Evolutionary conservation across 2,888 invertebrate genomes (phyloP), one percentile per base, ranked within the genome.

Genomic region (Rosalia funebris): DNA sequence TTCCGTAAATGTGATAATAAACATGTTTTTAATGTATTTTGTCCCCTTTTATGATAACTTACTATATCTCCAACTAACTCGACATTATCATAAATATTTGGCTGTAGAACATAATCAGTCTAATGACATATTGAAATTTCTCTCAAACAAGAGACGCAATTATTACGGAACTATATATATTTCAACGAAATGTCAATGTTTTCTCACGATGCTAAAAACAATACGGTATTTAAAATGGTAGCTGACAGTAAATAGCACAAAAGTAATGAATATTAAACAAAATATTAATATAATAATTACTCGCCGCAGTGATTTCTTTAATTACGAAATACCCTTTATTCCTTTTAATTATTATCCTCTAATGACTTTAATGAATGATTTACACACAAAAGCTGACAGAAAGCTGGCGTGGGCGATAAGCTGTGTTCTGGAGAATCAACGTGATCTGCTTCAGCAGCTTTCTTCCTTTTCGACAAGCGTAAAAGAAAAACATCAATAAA

Each of bases 1-100:
- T 77, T 75, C 76, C 79, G 77, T 77, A 79, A 77, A 77, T 80
- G 79, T 80, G 80, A 79, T 80, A 80, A 79, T 79, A 79, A 79
- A 80, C 77, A 80, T 78, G 77, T 79, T 79, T 78, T 78, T 79
- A 77, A 79, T 77, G 75, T 71, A 72, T 65, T 68, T 68, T 76
- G 70, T 73, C 71, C 73, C 72, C 72, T 72, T 73, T 77, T 76
- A 71, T 73, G 68, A 72, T 62, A 58, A 66, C 67, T 70, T 68
- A 60, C 61, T 65, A 60, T 71, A 61, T 62, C 55, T 67, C 58
- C 44, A 57, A 61, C 45, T 62, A 54, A 60, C 55, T 62, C 48
- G 32, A 60, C 45, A 71, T 71, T 71, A 67, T 52, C 69, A 72
- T 70, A 53, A 48, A 20, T 14, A 53, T 68, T 66, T 68, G 68